These are phyloP conservation scores for Enteromius unitaeniatus DNA, from an alignment of 2,797 vertebrate genomes.

Conservation along the genomic window DNA sequence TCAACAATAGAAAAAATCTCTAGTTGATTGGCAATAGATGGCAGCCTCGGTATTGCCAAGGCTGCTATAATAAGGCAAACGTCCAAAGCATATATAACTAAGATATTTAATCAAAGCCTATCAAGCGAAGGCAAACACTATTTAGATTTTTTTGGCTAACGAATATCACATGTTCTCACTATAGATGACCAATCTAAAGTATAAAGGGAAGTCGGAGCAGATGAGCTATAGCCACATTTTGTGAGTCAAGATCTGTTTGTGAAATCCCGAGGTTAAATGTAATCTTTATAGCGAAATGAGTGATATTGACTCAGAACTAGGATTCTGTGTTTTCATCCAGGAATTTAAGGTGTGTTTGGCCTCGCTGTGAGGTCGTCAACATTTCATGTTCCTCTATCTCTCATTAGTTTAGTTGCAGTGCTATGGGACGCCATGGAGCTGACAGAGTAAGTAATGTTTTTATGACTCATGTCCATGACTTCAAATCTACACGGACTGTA, in stretches of 20 bases:
- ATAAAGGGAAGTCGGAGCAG: constrained; percentile 1
- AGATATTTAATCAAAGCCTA: constrained; percentile 20
- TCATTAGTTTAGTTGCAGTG: constrained; percentile 52
- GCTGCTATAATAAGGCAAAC: background rate
- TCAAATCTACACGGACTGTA: background rate
- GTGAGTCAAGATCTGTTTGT: constrained; percentile 15
- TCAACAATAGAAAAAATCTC: background rate
- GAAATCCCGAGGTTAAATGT: background rate
- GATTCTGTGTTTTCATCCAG: background rate
- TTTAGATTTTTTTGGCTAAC: background rate
- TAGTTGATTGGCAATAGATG: constrained; percentile 5
- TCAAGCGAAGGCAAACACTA: background rate
- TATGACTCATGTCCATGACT: background rate
- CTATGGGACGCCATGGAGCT: constrained; percentile 58
- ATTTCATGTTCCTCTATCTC: constrained; percentile 8
- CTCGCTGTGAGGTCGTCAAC: background rate
- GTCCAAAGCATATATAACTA: constrained; percentile 11
- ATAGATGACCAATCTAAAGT: background rate
- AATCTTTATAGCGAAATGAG: constrained; percentile 13
- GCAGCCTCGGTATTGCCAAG: background rate
- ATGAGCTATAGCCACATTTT: constrained; percentile 13
- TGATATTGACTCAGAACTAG: background rate
- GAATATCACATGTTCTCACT: background rate
- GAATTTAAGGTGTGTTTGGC: constrained; percentile 3
- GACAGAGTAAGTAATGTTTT: constrained; percentile 70